Base-by-base conservation (phyloP, 2,797 vertebrate genomes). In the Sebastes elongatus region DNA sequence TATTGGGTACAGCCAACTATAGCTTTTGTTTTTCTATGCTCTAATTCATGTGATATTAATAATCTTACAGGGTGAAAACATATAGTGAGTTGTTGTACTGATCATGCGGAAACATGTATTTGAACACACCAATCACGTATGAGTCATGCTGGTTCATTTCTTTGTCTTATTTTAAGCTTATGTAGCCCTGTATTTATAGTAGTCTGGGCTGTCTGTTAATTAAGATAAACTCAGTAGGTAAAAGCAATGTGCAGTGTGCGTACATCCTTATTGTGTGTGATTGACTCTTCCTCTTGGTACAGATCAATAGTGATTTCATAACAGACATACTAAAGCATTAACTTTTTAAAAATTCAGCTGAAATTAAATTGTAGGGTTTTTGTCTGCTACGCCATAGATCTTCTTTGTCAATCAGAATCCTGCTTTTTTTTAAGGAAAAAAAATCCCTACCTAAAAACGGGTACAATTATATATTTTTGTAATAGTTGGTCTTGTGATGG, bases 271-370 rank as follows among this genome's bases (percentile, higher is more conserved):
- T 84, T 80, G 2, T 27, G 27, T 20, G 10, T 79, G 64, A 69
- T 20, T 70, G 56, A 76, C 18, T 55, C n/a, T 65, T 68, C 33
- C 11, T 72, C 38, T 69, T 38, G 20, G 28, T 55, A 27, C 33
- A 81, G 63, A 74, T 81, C 68, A 60, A 81, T 76, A 76, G 30
- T 46, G 18, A 66, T 75, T 71, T 78, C 6, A 63, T 65, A 30
- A 46, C 14, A 65, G 13, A 22, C 22, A 46, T 42, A 32, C 33
- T 71, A 18, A 25, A 63, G 30, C 72, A 81, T 78, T 70, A 63
- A 42, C 1, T 7, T 49, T 56, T 53, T 23, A 38, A 2, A 68
- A 49, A 3, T 42, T 23, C 3, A 55, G 11, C 10, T 53, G 16
- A 32, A 56, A 72, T 78, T 28, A 7, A 28, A 67, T 53, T 69